Evolutionary conservation across 1,140 invertebrate species (phyloP).

Genomic region (Hycleus phaleratus): DNA sequence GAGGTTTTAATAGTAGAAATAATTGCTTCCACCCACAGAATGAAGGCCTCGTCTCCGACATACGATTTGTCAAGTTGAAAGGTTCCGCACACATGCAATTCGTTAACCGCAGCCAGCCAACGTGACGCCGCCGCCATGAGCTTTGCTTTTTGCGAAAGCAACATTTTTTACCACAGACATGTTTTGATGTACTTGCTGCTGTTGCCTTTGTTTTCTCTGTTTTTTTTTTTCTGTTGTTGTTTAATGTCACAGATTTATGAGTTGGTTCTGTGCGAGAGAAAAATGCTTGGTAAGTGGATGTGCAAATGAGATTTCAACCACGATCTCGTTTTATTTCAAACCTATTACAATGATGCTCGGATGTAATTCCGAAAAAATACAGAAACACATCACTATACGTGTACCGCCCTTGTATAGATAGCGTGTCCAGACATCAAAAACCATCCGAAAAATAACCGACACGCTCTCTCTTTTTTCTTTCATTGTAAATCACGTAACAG

Average conservation of each 20-base stretch:
- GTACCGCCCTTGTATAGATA: too few species aligned
- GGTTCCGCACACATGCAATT: slow-evolving; percentile 42
- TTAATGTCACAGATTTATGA: slow-evolving; percentile 36
- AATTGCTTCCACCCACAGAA: slow-evolving; percentile 30
- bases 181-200: slow-evolving; percentile 37
- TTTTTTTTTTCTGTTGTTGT: too few species aligned
- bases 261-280: slow-evolving; percentile 12
- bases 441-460: too few species aligned
- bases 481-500: too few species aligned
- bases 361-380: not conserved
- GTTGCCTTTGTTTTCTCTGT: slow-evolving; percentile 25
- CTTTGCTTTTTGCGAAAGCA: slow-evolving; percentile 33
- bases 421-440: too few species aligned
- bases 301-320: slow-evolving; percentile 28
- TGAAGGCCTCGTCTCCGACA: slow-evolving; percentile 29
- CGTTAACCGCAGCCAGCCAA: slow-evolving; percentile 38
- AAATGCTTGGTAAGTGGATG: slow-evolving; percentile 24
- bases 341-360: slow-evolving; percentile 2
- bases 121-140: slow-evolving; percentile 34
- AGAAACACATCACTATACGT: too few species aligned
- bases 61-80: slow-evolving; percentile 41
- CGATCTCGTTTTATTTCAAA: slow-evolving; percentile 14
- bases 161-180: slow-evolving; percentile 35
- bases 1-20: slow-evolving; percentile 23
- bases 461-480: too few species aligned